phyloP scores from a whole-genome alignment of 2,888 invertebrate species.

The Scaeva pyrastri region DNA sequence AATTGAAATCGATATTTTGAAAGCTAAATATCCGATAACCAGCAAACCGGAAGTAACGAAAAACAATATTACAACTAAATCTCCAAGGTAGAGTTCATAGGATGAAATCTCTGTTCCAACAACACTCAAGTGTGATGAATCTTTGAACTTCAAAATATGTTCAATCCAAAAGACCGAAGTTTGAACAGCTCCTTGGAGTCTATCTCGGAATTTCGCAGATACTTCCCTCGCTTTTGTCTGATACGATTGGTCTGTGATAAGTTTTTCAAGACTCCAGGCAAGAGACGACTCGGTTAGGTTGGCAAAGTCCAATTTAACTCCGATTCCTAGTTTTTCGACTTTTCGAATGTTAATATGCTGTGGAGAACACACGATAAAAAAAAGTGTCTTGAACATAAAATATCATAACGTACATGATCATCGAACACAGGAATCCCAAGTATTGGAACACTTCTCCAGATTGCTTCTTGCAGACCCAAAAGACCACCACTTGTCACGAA shows the following conservation, averaged over 20 bases:
- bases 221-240: constrained; percentile 80
- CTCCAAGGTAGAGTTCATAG: constrained; percentile 82
- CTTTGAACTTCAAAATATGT: constrained; percentile 82
- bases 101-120: constrained; percentile 80
- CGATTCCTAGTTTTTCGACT: constrained; percentile 80
- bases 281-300: constrained; percentile 81
- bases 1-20: constrained; percentile 69
- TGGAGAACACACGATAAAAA: constrained; percentile 70
- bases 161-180: constrained; percentile 84
- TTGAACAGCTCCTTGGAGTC: constrained; percentile 82
- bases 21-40: constrained; percentile 45
- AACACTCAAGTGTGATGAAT: constrained; percentile 81
- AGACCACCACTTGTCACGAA: constrained; percentile 84
- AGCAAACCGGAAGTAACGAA: constrained; percentile 71
- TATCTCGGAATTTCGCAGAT: constrained; percentile 82
- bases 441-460: constrained; percentile 83
- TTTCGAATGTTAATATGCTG: constrained; percentile 80
- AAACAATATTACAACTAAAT: constrained; percentile 83
- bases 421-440: constrained; percentile 83
- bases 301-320: constrained; percentile 79
- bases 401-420: constrained; percentile 80
- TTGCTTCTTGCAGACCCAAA: constrained; percentile 83
- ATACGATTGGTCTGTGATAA: constrained; percentile 81
- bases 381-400: neutral
- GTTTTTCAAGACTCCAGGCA: constrained; percentile 81